Evolutionary conservation across 2,888 invertebrate species (phyloP).

Genomic region (Galeopsomyia nigrocyanea): DNA sequence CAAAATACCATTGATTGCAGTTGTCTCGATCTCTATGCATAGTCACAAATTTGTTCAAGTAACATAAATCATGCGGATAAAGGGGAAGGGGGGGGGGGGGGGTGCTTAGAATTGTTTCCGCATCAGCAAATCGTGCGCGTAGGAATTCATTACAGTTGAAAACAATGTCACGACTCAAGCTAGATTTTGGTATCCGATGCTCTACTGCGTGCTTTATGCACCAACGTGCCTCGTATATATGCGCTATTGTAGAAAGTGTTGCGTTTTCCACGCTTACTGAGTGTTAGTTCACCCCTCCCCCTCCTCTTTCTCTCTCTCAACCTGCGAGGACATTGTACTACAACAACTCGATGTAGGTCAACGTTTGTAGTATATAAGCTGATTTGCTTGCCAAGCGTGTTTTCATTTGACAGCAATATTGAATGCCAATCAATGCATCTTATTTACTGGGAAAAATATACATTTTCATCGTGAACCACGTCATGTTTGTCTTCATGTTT

Average conservation of each 20-base stretch:
- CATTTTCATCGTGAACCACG: no score
- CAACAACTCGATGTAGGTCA: no score
- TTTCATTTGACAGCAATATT: no score
- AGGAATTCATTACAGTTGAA: constrained; percentile 47
- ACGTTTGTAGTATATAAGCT: no score
- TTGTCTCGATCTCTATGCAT: no score
- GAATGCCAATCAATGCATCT: no score
- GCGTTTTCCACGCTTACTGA: no score
- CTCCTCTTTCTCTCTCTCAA: neutral
- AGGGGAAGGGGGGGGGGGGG: no score
- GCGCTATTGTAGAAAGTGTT: neutral
- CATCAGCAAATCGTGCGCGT: constrained; percentile 38
- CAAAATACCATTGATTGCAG: no score
- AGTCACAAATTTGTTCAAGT: constrained; percentile 26
- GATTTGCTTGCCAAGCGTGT: no score
- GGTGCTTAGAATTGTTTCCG: constrained; percentile 35
- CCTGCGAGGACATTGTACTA: neutral
- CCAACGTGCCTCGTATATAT: neutral
- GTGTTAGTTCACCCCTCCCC: neutral
- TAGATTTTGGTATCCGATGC: constrained; percentile 20
- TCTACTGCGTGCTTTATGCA: neutral
- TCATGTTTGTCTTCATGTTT: no score
- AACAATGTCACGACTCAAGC: constrained; percentile 46
- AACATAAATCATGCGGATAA: constrained; percentile 45
- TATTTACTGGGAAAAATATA: no score